These are phyloP conservation scores for Megathymus violae DNA, from an alignment of 1,140 invertebrate genomes.

Conservation along the genomic window DNA sequence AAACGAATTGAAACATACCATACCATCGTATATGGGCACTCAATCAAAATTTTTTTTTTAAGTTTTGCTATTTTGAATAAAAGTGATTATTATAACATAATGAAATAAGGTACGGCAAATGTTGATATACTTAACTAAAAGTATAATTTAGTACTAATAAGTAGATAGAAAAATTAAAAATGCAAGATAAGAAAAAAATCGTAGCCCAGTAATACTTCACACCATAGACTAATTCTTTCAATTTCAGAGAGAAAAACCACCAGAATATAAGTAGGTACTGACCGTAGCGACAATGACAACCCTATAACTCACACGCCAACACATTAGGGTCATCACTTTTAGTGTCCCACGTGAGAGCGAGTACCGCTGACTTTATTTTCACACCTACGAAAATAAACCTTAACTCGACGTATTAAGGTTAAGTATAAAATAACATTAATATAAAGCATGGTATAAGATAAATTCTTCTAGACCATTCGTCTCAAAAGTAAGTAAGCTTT, in stretches of 20 bases:
- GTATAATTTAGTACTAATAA: too few relatives aligned
- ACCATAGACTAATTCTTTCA: constrained; percentile 7
- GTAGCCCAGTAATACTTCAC: too few relatives aligned
- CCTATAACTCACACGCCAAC: constrained; percentile 33
- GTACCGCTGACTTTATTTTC: not conserved
- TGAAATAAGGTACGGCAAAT: too few relatives aligned
- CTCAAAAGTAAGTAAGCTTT: constrained; percentile 5
- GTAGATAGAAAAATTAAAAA: too few relatives aligned
- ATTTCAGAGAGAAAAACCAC: not conserved
- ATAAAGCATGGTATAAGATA: constrained; percentile 3
- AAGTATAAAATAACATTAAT: too few relatives aligned
- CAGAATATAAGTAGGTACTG: constrained; percentile 14
- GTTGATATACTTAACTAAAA: too few relatives aligned
- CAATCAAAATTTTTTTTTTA: too few relatives aligned
- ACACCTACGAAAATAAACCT: constrained; percentile 5
- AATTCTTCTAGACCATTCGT: not conserved
- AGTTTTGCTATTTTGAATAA: too few relatives aligned
- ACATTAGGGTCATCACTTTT: constrained; percentile 31
- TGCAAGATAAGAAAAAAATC: too few relatives aligned
- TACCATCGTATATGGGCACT: too few relatives aligned
- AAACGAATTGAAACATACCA: too few relatives aligned
- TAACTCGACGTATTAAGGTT: constrained; percentile 5
- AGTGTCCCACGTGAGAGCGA: constrained; percentile 24
- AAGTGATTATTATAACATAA: too few relatives aligned
- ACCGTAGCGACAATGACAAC: constrained; percentile 18